phyloP scores from a whole-genome alignment of 2,888 invertebrate species.

The Trichopoda pennipes region DNA sequence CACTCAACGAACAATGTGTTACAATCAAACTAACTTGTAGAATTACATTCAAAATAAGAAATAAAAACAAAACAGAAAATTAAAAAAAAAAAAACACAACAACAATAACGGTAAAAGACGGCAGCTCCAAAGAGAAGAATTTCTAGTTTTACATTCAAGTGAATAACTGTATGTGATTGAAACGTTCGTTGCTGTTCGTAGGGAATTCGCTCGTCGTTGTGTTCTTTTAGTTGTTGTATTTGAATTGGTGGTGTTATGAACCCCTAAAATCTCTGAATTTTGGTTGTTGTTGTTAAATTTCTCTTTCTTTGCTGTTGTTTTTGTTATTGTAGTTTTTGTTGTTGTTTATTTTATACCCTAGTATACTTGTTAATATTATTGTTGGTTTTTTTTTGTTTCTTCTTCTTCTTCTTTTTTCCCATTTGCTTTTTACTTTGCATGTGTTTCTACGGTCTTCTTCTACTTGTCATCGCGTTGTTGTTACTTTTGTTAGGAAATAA shows the following conservation, averaged over 20 bases:
- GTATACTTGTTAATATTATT: slow-evolving; percentile 60
- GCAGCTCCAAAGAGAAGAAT: slow-evolving; percentile 16
- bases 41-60: slow-evolving; percentile 44
- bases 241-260: slow-evolving; percentile 53
- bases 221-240: background rate
- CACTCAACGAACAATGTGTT: slow-evolving; percentile 34
- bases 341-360: slow-evolving; percentile 51
- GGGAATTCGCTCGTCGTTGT: slow-evolving; percentile 34
- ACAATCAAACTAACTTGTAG: slow-evolving; percentile 63
- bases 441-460: slow-evolving; percentile 48
- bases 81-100: slow-evolving; percentile 1
- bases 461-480: slow-evolving; percentile 44
- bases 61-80: slow-evolving; percentile 28
- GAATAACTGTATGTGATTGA: slow-evolving; percentile 32
- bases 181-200: slow-evolving; percentile 36
- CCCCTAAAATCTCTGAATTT: slow-evolving; percentile 59
- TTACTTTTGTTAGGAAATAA: slow-evolving; percentile 55
- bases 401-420: slow-evolving; percentile 23
- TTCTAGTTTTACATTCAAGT: slow-evolving; percentile 27
- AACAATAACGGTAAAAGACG: background rate
- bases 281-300: slow-evolving; percentile 41
- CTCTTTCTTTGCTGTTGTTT: slow-evolving; percentile 13
- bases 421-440: slow-evolving; percentile 57
- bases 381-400: slow-evolving; percentile 26
- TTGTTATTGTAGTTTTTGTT: slow-evolving; percentile 47